Evolutionary conservation across 2,888 invertebrate genomes (phyloP).

Genomic region (Cremastinae sp.): DNA sequence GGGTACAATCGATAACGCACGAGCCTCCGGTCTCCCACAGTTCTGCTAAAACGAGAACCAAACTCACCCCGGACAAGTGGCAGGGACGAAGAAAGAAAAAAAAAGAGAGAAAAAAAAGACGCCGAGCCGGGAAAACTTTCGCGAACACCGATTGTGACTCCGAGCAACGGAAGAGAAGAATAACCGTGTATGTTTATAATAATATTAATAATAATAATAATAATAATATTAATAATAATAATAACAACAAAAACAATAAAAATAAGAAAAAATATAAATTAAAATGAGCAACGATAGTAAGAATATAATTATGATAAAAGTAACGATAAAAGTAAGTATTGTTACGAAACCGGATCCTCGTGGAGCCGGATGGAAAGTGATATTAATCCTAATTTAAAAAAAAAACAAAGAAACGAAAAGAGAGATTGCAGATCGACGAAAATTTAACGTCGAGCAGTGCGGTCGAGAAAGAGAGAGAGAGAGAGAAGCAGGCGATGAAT

Average conservation of each 20-base stretch:
- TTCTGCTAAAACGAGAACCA: constrained; percentile 36
- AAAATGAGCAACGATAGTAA: constrained; percentile 17
- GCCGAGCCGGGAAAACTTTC: constrained; percentile 23
- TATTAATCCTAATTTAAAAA: constrained; percentile 79
- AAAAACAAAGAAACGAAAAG: not conserved
- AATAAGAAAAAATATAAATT: constrained; percentile 27
- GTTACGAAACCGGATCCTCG: constrained; percentile 58
- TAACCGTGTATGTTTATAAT: no score
- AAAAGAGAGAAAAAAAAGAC: constrained; percentile 39
- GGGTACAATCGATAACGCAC: constrained; percentile 28
- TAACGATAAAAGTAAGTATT: constrained; percentile 49
- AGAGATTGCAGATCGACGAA: not conserved
- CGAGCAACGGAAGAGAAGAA: constrained; percentile 42
- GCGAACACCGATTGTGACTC: constrained; percentile 52
- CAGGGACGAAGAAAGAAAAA: constrained; percentile 37
- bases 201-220: no score
- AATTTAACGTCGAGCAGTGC: constrained; percentile 11
- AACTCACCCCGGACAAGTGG: constrained; percentile 32
- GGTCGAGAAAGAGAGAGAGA: not conserved
- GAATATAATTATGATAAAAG: constrained; percentile 40
- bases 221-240: no score
- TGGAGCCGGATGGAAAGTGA: constrained; percentile 75
- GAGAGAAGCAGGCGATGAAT: not conserved
- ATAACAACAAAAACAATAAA: not conserved
- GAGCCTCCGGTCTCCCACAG: constrained; percentile 36